These are phyloP conservation scores for Tridacna crocea DNA, from an alignment of 2,888 invertebrate species.

Conservation along the genomic window DNA sequence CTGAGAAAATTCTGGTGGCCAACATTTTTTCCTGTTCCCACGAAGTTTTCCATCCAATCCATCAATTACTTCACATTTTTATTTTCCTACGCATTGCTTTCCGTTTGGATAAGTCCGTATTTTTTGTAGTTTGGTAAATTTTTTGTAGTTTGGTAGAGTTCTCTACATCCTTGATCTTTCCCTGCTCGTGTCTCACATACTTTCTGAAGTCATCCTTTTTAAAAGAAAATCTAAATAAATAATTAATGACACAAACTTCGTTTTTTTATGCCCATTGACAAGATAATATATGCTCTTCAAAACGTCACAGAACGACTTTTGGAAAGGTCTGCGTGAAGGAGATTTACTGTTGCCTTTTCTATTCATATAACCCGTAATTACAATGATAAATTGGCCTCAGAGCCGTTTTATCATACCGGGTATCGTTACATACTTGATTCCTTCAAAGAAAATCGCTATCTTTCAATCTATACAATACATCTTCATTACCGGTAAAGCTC, in stretches of 20 bases:
- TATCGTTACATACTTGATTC: conserved; percentile 48
- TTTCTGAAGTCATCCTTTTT: too few relatives aligned
- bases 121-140: too few relatives aligned
- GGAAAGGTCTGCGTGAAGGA: conserved; percentile 34
- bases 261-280: conserved; percentile 15
- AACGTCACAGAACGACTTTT: conserved; percentile 1
- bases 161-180: too few relatives aligned
- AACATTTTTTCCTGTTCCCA: too few relatives aligned
- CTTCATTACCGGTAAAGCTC: not conserved
- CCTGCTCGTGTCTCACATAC: too few relatives aligned
- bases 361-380: conserved; percentile 39
- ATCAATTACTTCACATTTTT: too few relatives aligned
- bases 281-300: conserved; percentile 26
- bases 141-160: too few relatives aligned
- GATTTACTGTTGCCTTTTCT: conserved; percentile 34
- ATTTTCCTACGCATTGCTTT: too few relatives aligned
- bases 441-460: conserved; percentile 39
- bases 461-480: conserved; percentile 20
- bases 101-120: too few relatives aligned
- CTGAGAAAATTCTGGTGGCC: too few relatives aligned
- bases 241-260: conserved; percentile 15
- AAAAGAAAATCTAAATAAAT: not conserved
- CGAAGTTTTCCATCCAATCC: too few relatives aligned
- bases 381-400: conserved; percentile 22
- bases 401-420: conserved; percentile 32